Evolutionary conservation across 2,797 vertebrate genomes (phyloP), one percentile per base, ranked within the genome.

Genomic region (Chiroxiphia lanceolata): DNA sequence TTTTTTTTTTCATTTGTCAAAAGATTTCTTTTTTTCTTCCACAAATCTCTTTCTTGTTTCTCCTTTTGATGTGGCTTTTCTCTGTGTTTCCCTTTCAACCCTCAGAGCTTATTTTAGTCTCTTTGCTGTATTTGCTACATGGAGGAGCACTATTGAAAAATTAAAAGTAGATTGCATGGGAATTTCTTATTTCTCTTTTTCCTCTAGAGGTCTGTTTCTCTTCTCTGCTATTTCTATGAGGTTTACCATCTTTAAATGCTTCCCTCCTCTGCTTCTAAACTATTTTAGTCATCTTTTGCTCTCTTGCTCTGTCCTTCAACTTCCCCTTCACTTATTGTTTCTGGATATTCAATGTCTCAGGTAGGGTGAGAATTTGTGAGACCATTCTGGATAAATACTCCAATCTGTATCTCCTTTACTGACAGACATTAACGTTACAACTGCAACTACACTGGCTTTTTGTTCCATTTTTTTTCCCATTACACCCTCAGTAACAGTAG

Each of bases 61-160:
- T 91, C 22, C 86, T 95, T 97, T 96, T 95, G 94, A 96, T 95
- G 83, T 95, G 53, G 77, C 88, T 92, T 96, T 95, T 93, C 89
- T 93, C 85, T 68, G 44, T 92, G 67, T 93, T 91, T 94, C 83
- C 34, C 80, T 96, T 95, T 97, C 80, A 96, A 82, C 42, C 42
- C 59, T 71, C 67, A 94, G 87, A 94, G 68, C 91, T 94, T 95
- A 91, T 94, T 95, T 91, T 90, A 89, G 91, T 89, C 93, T 75
- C 72, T 83, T 93, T 77, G 57, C 90, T 88, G 44, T 93, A 88
- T 92, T 95, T 96, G 80, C 59, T 94, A 64, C 57, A 34, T 59
- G 40, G 84, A 96, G 36, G 48, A 95, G 60, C 0, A 1, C 83
- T 92, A 89, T 68, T 93, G 92, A 95, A 96, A 97, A 95, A 96